Percentiles rank a stretch among this genome's conserved stretches.
These are phyloP conservation scores for Merluccius polli DNA, from an alignment of 2,797 vertebrate species.

Conservation along the genomic window DNA sequence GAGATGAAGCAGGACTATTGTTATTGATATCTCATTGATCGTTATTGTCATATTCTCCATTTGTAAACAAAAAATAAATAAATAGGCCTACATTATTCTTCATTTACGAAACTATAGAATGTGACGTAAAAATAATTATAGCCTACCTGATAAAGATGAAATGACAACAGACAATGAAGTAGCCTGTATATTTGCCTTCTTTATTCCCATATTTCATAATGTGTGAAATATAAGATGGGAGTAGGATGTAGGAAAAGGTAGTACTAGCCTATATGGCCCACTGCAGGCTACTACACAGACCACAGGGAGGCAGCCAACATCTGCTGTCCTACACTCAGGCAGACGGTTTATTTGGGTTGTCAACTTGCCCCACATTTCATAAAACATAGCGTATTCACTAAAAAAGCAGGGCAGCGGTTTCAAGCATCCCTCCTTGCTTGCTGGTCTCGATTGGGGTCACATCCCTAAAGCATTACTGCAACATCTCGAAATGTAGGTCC, in stretches of 20 bases:
- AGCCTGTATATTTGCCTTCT: background rate
- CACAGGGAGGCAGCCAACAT: background rate
- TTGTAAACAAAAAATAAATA: too few relatives aligned
- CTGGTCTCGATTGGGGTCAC: too few relatives aligned
- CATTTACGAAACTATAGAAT: too few relatives aligned
- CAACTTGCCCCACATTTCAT: background rate
- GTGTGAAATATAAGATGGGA: too few relatives aligned
- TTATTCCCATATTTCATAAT: background rate
- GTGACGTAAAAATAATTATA: background rate
- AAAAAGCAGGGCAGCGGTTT: background rate
- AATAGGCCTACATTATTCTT: too few relatives aligned
- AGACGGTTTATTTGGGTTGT: background rate
- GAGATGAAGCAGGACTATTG: background rate
- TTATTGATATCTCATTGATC: background rate
- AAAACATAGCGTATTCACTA: background rate
- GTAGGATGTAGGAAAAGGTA: too few relatives aligned
- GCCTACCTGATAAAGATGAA: background rate
- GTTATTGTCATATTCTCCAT: background rate
- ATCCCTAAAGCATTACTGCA: background rate
- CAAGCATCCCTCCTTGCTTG: background rate
- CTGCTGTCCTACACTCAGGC: background rate
- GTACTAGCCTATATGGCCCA: background rate
- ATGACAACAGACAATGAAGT: background rate
- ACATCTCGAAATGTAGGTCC: too few relatives aligned
- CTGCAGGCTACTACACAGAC: too few relatives aligned